phyloP scores from a whole-genome alignment of 2,797 vertebrate genomes.

The Paguma larvata region DNA sequence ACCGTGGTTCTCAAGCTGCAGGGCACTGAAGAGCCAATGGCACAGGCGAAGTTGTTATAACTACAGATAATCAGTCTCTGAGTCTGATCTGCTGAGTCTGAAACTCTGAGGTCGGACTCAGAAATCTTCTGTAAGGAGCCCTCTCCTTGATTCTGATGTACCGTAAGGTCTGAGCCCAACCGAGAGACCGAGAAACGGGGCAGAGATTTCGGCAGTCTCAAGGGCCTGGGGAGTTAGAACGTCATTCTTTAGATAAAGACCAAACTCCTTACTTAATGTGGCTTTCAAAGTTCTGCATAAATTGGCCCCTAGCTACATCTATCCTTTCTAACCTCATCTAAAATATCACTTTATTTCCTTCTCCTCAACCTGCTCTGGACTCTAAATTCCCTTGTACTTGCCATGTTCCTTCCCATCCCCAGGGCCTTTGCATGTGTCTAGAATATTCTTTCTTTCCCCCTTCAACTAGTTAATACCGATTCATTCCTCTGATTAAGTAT shows the following conservation, averaged over 20 bases:
- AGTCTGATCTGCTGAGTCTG: not conserved
- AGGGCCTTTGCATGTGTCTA: not conserved
- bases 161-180: not conserved
- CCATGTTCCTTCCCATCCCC: not conserved
- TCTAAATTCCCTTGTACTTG: not conserved
- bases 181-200: not conserved
- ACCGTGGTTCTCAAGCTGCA: not conserved
- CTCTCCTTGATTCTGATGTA: not conserved
- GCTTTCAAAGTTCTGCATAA: not conserved
- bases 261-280: not conserved
- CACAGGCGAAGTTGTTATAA: not conserved
- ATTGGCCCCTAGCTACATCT: not conserved
- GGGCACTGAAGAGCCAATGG: not conserved
- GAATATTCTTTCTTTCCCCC: not conserved
- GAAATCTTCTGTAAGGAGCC: not conserved
- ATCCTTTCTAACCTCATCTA: not conserved
- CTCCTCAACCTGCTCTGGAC: not conserved
- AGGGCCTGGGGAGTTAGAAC: not conserved
- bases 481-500: not conserved
- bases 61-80: not conserved
- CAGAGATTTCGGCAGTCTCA: not conserved
- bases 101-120: not conserved
- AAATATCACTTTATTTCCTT: not conserved
- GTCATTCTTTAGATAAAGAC: not conserved
- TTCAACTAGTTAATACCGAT: not conserved